Evolutionary conservation across 2,888 invertebrate genomes (phyloP).

Genomic region (Orchesellides sinensis): DNA sequence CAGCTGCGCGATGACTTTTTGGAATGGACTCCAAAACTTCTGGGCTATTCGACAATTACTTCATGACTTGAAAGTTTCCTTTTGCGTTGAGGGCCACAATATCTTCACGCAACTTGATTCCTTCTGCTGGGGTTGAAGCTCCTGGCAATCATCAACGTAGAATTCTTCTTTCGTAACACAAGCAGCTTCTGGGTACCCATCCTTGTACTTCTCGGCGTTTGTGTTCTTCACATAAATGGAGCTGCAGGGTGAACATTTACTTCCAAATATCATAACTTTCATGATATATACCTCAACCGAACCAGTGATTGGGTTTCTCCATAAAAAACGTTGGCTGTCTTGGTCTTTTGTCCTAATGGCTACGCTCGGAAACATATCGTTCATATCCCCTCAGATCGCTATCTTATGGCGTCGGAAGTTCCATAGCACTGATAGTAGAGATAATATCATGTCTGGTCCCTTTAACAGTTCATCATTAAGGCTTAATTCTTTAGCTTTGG

Average conservation of each 20-base stretch:
- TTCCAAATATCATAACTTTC: conserved; percentile 5
- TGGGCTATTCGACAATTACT: neutral
- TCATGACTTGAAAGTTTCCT: conserved; percentile 8
- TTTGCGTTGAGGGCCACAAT: neutral
- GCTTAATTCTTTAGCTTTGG: neutral
- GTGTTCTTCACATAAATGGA: conserved; percentile 3
- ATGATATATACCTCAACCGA: neutral
- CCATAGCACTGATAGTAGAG: neutral
- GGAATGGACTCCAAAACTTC: conserved; percentile 10
- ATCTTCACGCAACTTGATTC: neutral
- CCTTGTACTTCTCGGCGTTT: neutral
- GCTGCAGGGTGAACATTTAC: conserved; percentile 14
- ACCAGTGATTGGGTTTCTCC: conserved; percentile 12
- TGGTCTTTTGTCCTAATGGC: neutral
- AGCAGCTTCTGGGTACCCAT: conserved; percentile 7
- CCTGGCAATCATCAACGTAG: conserved; percentile 31
- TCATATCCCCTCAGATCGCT: neutral
- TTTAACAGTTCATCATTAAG: conserved; percentile 14
- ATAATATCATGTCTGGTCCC: conserved; percentile 19
- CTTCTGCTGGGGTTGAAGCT: neutral
- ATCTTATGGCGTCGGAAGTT: neutral
- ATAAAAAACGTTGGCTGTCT: conserved; percentile 54
- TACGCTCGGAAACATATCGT: conserved; percentile 9
- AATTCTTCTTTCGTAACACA: neutral
- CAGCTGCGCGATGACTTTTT: neutral